Base-by-base conservation (phyloP, 2,888 invertebrate species). In the Meteorus cinctellus region DNA sequence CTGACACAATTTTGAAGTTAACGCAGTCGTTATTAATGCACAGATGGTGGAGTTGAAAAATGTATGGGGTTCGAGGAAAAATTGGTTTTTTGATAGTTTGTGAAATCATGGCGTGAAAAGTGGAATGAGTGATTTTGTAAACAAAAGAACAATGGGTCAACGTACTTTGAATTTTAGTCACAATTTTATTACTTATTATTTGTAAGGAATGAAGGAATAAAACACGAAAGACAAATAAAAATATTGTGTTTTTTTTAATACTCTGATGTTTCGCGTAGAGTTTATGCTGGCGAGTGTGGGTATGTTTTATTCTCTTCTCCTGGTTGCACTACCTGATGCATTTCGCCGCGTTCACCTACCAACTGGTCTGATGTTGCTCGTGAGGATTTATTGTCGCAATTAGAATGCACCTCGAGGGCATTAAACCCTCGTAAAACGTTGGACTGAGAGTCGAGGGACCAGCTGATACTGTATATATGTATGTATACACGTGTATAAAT, bases 401-500 rank as follows among this genome's bases (percentile, higher is more conserved):
- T 89, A 88, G 86, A 87, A 87, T 87, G 86, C 88, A 87, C 86
- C 87, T 88, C 85, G 84, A 84, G 87, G 86, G 85, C 86, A 88
- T 89, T 88, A 89, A 89, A 87, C 87, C 86, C 86, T 87, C 86
- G 86, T 88, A 88, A 88, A 88, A 88, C 84, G 85, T 84, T 85
- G 84, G 86, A 84, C 83, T 86, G 81, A 85, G 63, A 29, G 36
- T 65, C 31, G 19, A 71, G 75, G 71, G 55, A 75, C 60, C 75
- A 75, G 71, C 63, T 71, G 75, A 65, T 55, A 45, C 48, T 48
- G n/a, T 48, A n/a, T 48, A n/a, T 48, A 48, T 48, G 16, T 48
- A 48, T 48, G 16, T 24, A 48, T 8, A 29, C 36, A 3, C 31
- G 19, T 29, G 34, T n/a, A 34, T 10, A 60, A 41, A 59, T 36